Evolutionary conservation across 2,888 invertebrate genomes (phyloP), one percentile per base, ranked within the genome.

Genomic region (Agrotis exclamationis): DNA sequence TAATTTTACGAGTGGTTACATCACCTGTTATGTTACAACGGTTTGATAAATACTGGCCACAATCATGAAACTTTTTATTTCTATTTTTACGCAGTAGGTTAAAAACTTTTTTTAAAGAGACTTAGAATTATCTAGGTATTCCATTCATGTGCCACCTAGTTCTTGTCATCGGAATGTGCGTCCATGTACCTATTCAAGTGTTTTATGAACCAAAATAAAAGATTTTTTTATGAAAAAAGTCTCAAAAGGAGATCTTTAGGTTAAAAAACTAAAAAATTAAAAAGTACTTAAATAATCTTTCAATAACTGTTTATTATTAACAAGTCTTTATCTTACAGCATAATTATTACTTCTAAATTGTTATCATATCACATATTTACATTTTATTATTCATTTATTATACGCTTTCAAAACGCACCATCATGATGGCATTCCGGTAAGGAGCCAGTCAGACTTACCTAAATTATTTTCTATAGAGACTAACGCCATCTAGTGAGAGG

Each of bases 311-410:
- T 83, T 83, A 83, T 80, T 82, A 71, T 51, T 71, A 80, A 80
- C 79, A 84, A 83, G 73, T 83, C 72, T 83, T 79, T n/a, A 76
- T 68, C 76, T 67, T 80, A 74, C n/a, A 74, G 28, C 70, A 62
- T 68, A n/a, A 56, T n/a, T 33, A 74, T 60, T 68, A 71, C 69
- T 57, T 74, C 72, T 70, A 51, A 70, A 57, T 70, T 63, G 60
- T 66, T 67, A 70, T 77, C 59, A 76, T 83, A 85, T 85, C 85
- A 85, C 85, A 85, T 85, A 85, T 85, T 85, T 82, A 85, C 79
- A 85, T 66, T 68, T 80, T 76, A 74, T 51, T 44, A 65, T 28
- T 56, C 53, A 59, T 47, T 57, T 56, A 39, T 60, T 66, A 39
- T 68, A 64, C 79, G 70, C 76, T 84, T 33, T 71, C 45, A 60